phyloP scores from a whole-genome alignment of 2,113 vertebrate genomes.

The Hippopotamus amphibius region DNA sequence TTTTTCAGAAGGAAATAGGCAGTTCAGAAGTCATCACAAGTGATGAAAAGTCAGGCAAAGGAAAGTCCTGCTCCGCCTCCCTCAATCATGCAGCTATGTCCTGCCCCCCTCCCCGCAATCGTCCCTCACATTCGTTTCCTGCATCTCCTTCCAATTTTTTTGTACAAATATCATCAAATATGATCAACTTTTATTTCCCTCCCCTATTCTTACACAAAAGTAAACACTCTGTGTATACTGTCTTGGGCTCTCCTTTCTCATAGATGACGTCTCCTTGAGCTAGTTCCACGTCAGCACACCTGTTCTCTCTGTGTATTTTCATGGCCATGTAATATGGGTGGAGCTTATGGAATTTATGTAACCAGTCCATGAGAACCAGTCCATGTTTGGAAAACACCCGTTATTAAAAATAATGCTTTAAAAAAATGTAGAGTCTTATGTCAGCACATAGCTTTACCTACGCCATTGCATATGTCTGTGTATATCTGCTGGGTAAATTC shows the following conservation, averaged over 20 bases:
- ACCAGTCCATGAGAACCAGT: background rate
- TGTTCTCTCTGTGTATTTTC: background rate
- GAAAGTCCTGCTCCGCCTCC: too few relatives aligned
- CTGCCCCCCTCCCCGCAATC: rapidly evolving
- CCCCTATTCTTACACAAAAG: background rate
- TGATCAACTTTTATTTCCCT: background rate
- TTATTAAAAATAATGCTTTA: background rate
- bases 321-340: background rate
- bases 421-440: background rate
- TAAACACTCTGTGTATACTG: rapidly evolving
- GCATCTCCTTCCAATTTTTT: background rate
- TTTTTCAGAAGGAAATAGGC: background rate
- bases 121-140: too few relatives aligned
- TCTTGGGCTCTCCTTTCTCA: background rate
- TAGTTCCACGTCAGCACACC: background rate
- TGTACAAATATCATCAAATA: background rate
- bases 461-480: rapidly evolving
- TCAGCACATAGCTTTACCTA: background rate
- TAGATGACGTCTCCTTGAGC: background rate
- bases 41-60: background rate
- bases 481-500: background rate
- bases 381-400: background rate
- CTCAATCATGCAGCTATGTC: rapidly evolving
- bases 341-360: background rate
- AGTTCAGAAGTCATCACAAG: background rate